These are phyloP conservation scores for Pammene aurita DNA, from an alignment of 2,888 invertebrate species.

Conservation along the genomic window DNA sequence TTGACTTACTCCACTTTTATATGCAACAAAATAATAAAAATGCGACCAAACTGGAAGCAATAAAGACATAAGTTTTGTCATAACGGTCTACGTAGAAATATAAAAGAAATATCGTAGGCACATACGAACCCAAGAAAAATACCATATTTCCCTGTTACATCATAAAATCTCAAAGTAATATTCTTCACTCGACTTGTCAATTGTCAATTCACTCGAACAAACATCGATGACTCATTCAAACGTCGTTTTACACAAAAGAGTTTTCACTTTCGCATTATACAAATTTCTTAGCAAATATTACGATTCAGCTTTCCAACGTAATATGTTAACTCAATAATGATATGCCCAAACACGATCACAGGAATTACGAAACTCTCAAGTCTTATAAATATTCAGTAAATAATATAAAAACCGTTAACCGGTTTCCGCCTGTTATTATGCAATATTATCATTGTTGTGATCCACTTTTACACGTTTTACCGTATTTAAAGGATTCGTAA, in stretches of 20 bases:
- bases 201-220: conserved; percentile 24
- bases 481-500: conserved; percentile 47
- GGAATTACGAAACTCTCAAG: conserved; percentile 63
- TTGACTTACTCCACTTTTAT: no score
- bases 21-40: neutral
- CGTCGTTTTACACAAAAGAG: conserved; percentile 37
- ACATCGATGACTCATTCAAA: conserved; percentile 30
- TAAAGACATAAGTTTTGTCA: neutral
- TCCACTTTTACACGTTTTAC: conserved; percentile 25
- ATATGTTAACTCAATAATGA: conserved; percentile 49
- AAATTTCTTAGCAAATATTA: conserved; percentile 41
- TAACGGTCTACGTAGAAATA: neutral
- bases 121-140: neutral
- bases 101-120: neutral
- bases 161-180: conserved; percentile 5
- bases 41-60: neutral
- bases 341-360: conserved; percentile 58
- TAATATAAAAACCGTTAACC: conserved; percentile 49
- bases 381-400: conserved; percentile 63
- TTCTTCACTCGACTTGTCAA: conserved; percentile 18
- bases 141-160: conserved; percentile 5
- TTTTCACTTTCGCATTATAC: conserved; percentile 38
- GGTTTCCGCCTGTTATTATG: conserved; percentile 49
- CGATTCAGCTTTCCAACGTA: conserved; percentile 37
- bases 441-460: conserved; percentile 47